These are phyloP conservation scores for Atta texana DNA, from an alignment of 1,140 invertebrate genomes.

Conservation along the genomic window DNA sequence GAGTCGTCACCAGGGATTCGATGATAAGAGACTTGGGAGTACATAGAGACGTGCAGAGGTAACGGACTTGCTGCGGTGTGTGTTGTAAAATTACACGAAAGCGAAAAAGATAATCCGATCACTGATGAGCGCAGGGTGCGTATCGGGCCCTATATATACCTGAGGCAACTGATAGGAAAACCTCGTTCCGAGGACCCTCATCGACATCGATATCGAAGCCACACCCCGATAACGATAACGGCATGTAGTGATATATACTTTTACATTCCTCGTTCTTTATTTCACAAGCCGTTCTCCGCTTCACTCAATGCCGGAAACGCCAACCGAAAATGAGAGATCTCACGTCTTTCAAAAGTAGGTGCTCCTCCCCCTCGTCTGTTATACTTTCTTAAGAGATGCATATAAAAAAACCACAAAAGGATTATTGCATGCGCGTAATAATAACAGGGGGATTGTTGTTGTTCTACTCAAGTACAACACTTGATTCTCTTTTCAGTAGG, in stretches of 20 bases:
- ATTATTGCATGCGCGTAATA: not conserved
- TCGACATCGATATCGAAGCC: slow-evolving; percentile 83
- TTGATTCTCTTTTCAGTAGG: not conserved
- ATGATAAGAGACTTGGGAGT: slow-evolving; percentile 44
- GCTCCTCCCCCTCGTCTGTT: not conserved
- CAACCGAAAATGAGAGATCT: slow-evolving; percentile 12
- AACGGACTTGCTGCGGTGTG: not conserved
- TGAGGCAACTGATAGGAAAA: slow-evolving; percentile 82
- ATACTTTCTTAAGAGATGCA: not conserved
- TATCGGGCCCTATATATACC: slow-evolving; percentile 83
- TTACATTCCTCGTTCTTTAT: slow-evolving; percentile 42
- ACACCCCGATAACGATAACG: slow-evolving; percentile 84
- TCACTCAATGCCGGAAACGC: not conserved
- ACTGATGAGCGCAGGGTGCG: slow-evolving; percentile 79
- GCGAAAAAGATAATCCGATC: slow-evolving; percentile 75
- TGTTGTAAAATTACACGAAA: slow-evolving; percentile 51
- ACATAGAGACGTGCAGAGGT: slow-evolving; percentile 4
- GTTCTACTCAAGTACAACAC: not conserved
- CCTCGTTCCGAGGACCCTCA: slow-evolving; percentile 79
- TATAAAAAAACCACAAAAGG: not conserved
- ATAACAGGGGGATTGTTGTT: not conserved
- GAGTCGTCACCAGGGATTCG: slow-evolving; percentile 29
- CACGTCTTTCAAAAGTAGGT: too few relatives aligned
- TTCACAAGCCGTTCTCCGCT: slow-evolving; percentile 26
- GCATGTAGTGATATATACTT: slow-evolving; percentile 76